A percentile compares a stretch with the other conserved stretches of the same genome.
Evolutionary conservation across 1,140 invertebrate species (phyloP).

Genomic region (Megalopta genalis): DNA sequence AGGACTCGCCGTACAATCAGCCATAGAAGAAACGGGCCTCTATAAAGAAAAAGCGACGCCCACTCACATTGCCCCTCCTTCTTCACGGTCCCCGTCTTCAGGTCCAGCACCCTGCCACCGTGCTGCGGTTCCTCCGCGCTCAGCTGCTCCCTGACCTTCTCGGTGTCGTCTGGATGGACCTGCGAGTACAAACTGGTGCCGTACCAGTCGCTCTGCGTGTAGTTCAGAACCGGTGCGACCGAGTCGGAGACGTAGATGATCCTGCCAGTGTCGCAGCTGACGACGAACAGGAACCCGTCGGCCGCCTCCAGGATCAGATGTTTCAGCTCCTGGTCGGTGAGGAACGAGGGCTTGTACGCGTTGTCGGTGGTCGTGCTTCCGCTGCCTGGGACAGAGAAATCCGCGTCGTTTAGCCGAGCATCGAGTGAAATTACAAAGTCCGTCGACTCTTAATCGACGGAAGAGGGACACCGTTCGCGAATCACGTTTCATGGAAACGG

Average conservation of each 20-base stretch:
- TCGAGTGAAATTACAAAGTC: too few relatives aligned
- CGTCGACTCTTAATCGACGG: neutral
- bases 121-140: conserved; percentile 98
- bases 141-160: conserved; percentile 98
- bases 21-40: too few relatives aligned
- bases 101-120: conserved; percentile 94
- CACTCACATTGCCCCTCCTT: conserved; percentile 97
- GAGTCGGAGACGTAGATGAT: conserved; percentile 99
- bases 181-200: conserved; percentile 96
- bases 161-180: conserved; percentile 98
- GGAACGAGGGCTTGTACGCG: conserved; percentile 98
- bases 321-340: conserved; percentile 99
- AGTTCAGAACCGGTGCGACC: conserved; percentile 97
- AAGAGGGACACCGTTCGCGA: neutral
- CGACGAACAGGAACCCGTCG: conserved; percentile 99
- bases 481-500: conserved; percentile 15
- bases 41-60: neutral
- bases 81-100: conserved; percentile 99
- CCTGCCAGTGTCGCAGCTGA: conserved; percentile 97
- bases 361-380: conserved; percentile 96
- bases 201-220: conserved; percentile 98
- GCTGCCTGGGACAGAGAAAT: conserved; percentile 85
- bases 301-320: conserved; percentile 99
- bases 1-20: too few relatives aligned
- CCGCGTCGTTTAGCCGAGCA: too few relatives aligned